Evolutionary conservation across 2,888 invertebrate species (phyloP).

Genomic region (Odontomyia ornata): DNA sequence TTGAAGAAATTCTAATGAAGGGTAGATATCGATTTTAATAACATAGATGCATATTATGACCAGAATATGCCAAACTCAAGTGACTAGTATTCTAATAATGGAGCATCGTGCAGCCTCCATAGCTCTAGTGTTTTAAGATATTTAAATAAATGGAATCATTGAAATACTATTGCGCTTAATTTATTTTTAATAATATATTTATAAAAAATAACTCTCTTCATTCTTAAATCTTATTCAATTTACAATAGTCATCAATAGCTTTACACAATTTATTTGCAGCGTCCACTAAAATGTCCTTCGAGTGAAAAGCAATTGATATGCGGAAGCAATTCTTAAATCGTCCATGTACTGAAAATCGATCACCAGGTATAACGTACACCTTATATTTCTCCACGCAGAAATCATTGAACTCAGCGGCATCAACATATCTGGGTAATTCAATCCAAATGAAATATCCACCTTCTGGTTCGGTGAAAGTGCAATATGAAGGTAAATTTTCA

Average conservation of each 20-base stretch:
- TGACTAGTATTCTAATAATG: too few relatives aligned
- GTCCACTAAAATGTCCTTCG: slow-evolving; percentile 58
- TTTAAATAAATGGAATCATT: too few relatives aligned
- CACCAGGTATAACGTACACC: slow-evolving; percentile 65
- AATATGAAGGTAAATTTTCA: slow-evolving; percentile 62
- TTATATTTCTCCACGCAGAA: slow-evolving; percentile 63
- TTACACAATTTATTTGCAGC: slow-evolving; percentile 62
- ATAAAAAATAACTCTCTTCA: too few relatives aligned
- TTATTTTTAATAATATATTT: too few relatives aligned
- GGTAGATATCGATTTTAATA: too few relatives aligned
- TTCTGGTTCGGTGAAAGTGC: slow-evolving; percentile 62
- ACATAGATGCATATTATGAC: too few relatives aligned
- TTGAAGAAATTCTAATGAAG: too few relatives aligned
- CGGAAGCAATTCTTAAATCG: slow-evolving; percentile 63
- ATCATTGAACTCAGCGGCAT: slow-evolving; percentile 62
- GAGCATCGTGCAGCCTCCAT: too few relatives aligned
- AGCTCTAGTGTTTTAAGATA: too few relatives aligned
- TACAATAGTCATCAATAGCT: slow-evolving; percentile 58
- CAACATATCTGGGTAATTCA: slow-evolving; percentile 62
- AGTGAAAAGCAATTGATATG: slow-evolving; percentile 67
- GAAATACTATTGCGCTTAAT: too few relatives aligned
- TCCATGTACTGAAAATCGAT: slow-evolving; percentile 61
- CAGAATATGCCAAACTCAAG: too few relatives aligned
- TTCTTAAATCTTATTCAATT: not conserved
- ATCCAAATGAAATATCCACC: slow-evolving; percentile 74